These are phyloP conservation scores for Yponomeuta cagnagella DNA, from an alignment of 2,888 invertebrate species.

Conservation along the genomic window DNA sequence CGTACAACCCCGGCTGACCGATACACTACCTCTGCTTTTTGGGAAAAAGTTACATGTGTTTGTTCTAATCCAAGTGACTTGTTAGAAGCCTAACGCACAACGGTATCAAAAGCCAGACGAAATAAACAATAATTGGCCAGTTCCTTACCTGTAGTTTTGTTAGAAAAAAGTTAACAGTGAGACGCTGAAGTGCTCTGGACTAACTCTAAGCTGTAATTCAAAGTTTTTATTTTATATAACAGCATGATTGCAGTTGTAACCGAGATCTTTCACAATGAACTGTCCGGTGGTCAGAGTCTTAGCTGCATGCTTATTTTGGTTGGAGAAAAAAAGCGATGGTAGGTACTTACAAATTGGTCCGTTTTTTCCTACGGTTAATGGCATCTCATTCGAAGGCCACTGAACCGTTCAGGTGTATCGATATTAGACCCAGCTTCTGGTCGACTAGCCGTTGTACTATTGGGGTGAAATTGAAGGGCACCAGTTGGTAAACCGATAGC, in stretches of 20 bases:
- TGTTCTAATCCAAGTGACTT: too few species aligned
- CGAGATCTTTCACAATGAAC: slow-evolving; percentile 48
- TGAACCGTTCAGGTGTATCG: neutral
- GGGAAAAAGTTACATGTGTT: too few species aligned
- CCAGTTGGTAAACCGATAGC: neutral
- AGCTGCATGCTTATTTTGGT: slow-evolving; percentile 7
- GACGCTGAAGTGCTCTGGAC: slow-evolving; percentile 34
- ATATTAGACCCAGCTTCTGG: too few species aligned
- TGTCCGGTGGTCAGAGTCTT: neutral
- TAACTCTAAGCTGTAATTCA: slow-evolving; percentile 44
- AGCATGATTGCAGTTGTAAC: slow-evolving; percentile 41
- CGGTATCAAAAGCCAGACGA: too few species aligned
- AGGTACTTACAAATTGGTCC: slow-evolving; percentile 7
- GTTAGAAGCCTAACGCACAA: too few species aligned
- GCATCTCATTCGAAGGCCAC: neutral
- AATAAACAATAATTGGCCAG: too few species aligned
- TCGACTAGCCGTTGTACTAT: too few species aligned
- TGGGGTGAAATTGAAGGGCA: neutral
- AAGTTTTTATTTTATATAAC: slow-evolving; percentile 66
- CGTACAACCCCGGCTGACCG: too few species aligned
- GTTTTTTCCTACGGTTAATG: slow-evolving; percentile 8
- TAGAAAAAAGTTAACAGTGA: slow-evolving; percentile 34
- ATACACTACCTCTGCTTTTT: too few species aligned
- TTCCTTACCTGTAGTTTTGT: neutral
- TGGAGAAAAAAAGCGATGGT: neutral